A percentile compares a stretch with the other conserved stretches of the same genome.
Evolutionary conservation across 2,113 vertebrate genomes (phyloP).

Genomic region (Myotis brandtii): DNA sequence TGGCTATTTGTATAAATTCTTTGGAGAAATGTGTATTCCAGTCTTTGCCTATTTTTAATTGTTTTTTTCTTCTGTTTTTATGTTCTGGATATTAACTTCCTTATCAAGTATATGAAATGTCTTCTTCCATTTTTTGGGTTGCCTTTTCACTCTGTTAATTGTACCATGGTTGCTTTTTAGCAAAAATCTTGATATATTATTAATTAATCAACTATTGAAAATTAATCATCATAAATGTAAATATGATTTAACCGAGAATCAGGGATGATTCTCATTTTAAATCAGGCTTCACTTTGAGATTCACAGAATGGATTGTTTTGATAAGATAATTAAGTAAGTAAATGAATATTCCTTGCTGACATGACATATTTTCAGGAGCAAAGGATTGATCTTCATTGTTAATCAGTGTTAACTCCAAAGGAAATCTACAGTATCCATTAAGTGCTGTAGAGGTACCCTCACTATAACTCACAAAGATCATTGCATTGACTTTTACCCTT

Average conservation of each 20-base stretch:
- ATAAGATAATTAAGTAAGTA: constrained; percentile 31
- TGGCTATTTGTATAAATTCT: not conserved
- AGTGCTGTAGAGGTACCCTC: not conserved
- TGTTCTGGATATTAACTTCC: not conserved
- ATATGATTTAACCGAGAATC: constrained; percentile 39
- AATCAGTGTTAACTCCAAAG: not conserved
- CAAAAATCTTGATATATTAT: constrained; percentile 40
- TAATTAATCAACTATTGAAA: constrained; percentile 63
- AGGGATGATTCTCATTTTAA: constrained; percentile 28
- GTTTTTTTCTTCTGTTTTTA: not conserved
- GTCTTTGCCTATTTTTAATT: not conserved
- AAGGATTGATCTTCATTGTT: constrained; percentile 30
- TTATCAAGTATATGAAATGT: constrained; percentile 22
- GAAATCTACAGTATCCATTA: not conserved
- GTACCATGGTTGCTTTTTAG: not conserved
- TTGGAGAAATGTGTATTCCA: not conserved
- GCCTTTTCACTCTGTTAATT: constrained; percentile 18
- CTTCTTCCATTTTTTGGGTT: not conserved
- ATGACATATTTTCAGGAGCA: constrained; percentile 3
- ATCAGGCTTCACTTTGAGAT: constrained; percentile 54
- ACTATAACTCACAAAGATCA: not conserved
- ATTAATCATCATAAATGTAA: constrained; percentile 44
- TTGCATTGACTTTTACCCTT: not conserved
- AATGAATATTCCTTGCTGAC: not conserved
- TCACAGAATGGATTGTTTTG: not conserved